These are phyloP conservation scores for Sebastes dallii DNA, from an alignment of 2,797 vertebrate genomes.

Conservation along the genomic window DNA sequence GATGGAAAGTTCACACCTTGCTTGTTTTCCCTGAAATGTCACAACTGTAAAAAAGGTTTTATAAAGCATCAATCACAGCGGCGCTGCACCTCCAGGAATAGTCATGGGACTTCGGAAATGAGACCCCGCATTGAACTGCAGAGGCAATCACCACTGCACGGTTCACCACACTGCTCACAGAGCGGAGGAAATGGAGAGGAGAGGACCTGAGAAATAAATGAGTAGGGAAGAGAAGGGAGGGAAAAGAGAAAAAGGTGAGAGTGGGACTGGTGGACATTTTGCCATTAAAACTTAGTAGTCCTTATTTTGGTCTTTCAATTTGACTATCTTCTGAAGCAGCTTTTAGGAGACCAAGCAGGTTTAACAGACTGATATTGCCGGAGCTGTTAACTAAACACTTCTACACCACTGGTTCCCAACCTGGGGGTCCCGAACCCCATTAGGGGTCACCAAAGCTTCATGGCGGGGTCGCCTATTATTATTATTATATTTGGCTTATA, in stretches of 20 bases:
- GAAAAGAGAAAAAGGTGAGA: background rate
- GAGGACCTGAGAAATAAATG: conserved; percentile 34
- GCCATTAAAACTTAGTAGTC: background rate
- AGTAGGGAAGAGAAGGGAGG: background rate
- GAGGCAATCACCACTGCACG: conserved; percentile 73
- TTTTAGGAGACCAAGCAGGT: background rate
- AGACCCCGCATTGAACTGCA: conserved; percentile 72
- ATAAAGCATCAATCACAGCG: conserved; percentile 76
- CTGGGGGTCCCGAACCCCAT: no score
- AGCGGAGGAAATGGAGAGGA: conserved; percentile 38
- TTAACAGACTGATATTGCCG: background rate
- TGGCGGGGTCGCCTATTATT: no score
- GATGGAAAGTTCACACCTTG: conserved; percentile 69
- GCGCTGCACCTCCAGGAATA: conserved; percentile 71
- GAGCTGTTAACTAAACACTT: background rate
- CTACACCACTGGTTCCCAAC: no score
- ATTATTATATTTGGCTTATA: no score
- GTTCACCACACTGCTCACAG: conserved; percentile 57
- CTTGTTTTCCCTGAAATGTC: conserved; percentile 83
- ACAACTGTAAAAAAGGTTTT: conserved; percentile 77
- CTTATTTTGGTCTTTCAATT: background rate
- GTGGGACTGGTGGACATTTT: conserved; percentile 5
- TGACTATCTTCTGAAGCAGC: background rate
- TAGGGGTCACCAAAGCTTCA: no score
- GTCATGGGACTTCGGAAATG: conserved; percentile 66